Base-by-base conservation (phyloP, 2,797 vertebrate genomes). In the Parambassis ranga region DNA sequence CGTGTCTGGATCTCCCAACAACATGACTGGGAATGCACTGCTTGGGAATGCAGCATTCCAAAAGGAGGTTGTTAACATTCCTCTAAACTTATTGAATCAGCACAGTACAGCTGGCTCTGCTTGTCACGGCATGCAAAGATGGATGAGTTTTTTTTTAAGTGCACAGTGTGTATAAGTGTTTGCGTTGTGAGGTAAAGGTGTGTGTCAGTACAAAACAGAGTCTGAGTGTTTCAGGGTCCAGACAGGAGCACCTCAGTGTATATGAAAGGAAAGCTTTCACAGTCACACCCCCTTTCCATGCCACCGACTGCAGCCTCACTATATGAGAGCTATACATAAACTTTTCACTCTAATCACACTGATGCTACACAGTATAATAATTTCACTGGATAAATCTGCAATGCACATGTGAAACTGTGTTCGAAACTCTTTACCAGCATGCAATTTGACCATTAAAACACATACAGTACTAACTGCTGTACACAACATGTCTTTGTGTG, bases 61-160 rank as follows among this genome's bases (percentile, higher is more conserved):
- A 66, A 85, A 66, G 67, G 67, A 82, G 77, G 83, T 75, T 84
- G 87, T 90, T 90, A 91, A 91, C 82, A 89, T 88, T 90, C 87
- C 76, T 83, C 41, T 42, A 61, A 78, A 86, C 75, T 48, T 81
- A 81, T 79, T 87, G 88, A 92, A 87, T 87, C 84, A 84, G 83
- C 80, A 85, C 46, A 58, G 74, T 82, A 73, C 88, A 87, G 77
- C 86, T 88, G 87, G 85, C 75, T 76, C 32, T 37, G 46, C 84
- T 80, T 80, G 79, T 72, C 65, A 60, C 32, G 10, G 71, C 83
- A 81, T 68, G 72, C 51, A 50, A 65, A 75, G 72, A 63, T 69
- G 67, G 77, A 71, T 59, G 70, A 65, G 68, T 10, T 0, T 39
- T 35, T 27, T 71, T 46, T 41, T 58, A 19, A 57, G 44, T 26